Evolutionary conservation across 1,140 invertebrate species (phyloP), one percentile per base, ranked within the genome.

Genomic region (Tetraneura akinire): DNA sequence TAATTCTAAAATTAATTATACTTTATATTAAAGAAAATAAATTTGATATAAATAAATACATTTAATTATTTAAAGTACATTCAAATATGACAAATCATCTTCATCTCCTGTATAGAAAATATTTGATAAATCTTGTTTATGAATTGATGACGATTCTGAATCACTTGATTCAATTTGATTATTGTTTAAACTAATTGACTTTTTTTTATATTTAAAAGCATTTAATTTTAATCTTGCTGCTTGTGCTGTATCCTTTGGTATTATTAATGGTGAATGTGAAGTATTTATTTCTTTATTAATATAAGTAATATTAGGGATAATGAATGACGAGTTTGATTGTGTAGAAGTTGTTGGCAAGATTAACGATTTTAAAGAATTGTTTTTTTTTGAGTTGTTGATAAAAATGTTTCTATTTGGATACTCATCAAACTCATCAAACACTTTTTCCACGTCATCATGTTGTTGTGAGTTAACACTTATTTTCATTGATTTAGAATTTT

Each of bases 21-120:
- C 10, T 3, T 29, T 32, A 32, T 10, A 0, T 0, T n/a, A n/a
- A n/a, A n/a, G n/a, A n/a, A n/a, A n/a, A n/a, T n/a, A n/a, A n/a
- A n/a, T n/a, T n/a, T n/a, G n/a, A n/a, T 37, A 37, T 37, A 37
- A 37, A 37, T 37, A 37, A 4, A 4, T 37, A 37, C 32, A 37
- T 37, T 37, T 8, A 45, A 0, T 18, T 18, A 2, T 32, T 71
- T 9, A 78, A 42, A 62, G 55, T 45, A 60, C 45, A 60, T 78
- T 37, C 4, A 78, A 78, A 47, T 78, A 78, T 3, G 74, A 78
- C n/a, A 78, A 32, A 60, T 78, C 74, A 5, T 78, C 74, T 45
- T 78, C 74, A 62, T 78, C 74, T 78, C 18, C 74, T 1, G 23
- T 45, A 2, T 32, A 78, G 11, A 78, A 78, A 47, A 78, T 60